phyloP scores from a whole-genome alignment of 53 echinoderm and acorn worm genomes.

The Arbacia lixula region DNA sequence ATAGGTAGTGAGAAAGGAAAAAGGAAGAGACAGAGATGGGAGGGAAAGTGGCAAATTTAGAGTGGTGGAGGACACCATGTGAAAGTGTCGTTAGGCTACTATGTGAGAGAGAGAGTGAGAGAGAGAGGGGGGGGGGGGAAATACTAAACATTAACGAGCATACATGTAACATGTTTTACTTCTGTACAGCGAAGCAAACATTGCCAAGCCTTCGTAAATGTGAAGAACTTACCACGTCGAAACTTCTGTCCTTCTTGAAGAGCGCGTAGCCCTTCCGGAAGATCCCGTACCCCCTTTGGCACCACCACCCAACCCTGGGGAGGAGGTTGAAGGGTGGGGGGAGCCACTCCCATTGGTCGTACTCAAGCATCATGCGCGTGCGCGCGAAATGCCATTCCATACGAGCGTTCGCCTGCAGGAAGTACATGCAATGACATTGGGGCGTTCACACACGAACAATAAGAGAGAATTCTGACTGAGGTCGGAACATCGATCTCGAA shows the following conservation, averaged over 20 bases:
- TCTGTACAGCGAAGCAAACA: too few relatives aligned
- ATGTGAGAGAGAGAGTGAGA: neutral
- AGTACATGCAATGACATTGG: too few relatives aligned
- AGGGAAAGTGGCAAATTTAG: neutral
- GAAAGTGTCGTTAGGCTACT: neutral
- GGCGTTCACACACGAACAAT: too few relatives aligned
- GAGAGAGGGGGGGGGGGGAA: neutral
- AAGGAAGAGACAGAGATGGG: neutral
- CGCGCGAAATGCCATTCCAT: slow-evolving; percentile 74
- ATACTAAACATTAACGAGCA: too few relatives aligned
- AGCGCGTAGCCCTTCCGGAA: neutral
- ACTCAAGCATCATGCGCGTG: slow-evolving; percentile 70
- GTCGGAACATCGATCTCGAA: too few relatives aligned
- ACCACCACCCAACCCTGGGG: slow-evolving; percentile 39
- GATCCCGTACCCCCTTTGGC: neutral
- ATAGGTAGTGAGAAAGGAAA: neutral
- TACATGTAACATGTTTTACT: too few relatives aligned
- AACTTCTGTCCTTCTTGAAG: neutral
- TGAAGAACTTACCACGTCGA: neutral
- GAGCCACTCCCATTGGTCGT: slow-evolving; percentile 37
- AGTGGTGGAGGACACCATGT: neutral
- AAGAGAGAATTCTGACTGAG: too few relatives aligned
- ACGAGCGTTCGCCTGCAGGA: slow-evolving; percentile 67
- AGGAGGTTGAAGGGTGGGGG: slow-evolving; percentile 79
- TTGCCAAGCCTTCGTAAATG: too few relatives aligned